Evolutionary conservation across 2,888 invertebrate species (phyloP).

Genomic region (Leucophenga montana): DNA sequence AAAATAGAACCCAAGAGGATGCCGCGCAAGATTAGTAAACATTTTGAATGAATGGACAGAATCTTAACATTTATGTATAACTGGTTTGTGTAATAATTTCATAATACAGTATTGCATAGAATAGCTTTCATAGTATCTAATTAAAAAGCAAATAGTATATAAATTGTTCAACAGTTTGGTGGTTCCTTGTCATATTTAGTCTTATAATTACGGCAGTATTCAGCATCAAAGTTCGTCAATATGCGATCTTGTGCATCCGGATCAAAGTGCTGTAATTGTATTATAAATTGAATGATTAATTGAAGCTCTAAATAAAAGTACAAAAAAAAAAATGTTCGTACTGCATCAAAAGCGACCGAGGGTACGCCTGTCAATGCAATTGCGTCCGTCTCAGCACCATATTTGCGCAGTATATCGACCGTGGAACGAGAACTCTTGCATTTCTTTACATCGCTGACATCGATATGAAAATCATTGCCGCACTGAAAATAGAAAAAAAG

Average conservation of each 20-base stretch:
- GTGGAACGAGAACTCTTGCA: constrained; percentile 59
- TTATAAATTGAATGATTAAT: not conserved
- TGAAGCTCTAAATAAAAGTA: not conserved
- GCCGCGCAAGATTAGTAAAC: too few species aligned
- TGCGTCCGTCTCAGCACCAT: constrained; percentile 62
- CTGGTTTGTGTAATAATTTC: too few species aligned
- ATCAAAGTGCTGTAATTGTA: constrained; percentile 54
- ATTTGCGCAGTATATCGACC: constrained; percentile 63
- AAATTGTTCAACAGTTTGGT: too few species aligned
- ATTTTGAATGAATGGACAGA: too few species aligned
- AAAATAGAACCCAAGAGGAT: too few species aligned
- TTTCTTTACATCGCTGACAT: constrained; percentile 54
- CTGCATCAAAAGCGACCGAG: constrained; percentile 65
- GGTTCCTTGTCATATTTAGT: too few species aligned
- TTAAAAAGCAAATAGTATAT: too few species aligned
- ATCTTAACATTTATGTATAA: too few species aligned
- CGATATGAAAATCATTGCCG: constrained; percentile 50
- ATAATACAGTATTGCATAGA: too few species aligned
- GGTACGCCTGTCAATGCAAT: constrained; percentile 68
- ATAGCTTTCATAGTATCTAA: too few species aligned
- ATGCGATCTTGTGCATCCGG: constrained; percentile 59
- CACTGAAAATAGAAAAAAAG: constrained; percentile 50
- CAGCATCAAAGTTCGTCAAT: too few species aligned
- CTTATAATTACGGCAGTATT: too few species aligned
- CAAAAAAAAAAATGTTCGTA: constrained; percentile 45